Base-by-base conservation (phyloP, 30 jellyfish, hydroid and myxozoan species). In the Cassiopea xamachana region DNA sequence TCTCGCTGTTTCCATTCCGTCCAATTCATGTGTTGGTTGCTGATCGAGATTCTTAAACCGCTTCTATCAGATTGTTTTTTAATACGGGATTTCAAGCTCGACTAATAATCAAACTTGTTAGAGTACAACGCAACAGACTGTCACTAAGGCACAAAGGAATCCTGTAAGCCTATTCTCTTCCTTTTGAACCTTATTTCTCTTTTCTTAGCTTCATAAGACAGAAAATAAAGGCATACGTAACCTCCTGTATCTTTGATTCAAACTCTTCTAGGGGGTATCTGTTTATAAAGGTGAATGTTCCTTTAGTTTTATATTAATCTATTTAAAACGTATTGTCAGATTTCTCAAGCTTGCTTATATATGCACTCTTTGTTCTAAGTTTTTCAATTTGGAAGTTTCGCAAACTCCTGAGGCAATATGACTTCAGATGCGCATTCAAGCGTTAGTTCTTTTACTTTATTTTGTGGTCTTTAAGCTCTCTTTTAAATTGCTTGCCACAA, bases 71-170 rank as follows among this genome's bases (percentile, higher is more conserved):
- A 48, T n/a, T 78, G 87, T 78, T 78, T 78, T 27, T 84, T 84
- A 84, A 84, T 70, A 69, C 85, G 75, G 62, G 92, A 84, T 71
- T 69, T 84, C 77, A 19, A 60, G 92, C 79, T 71, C 75, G 92
- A 84, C 60, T 46, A 16, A 13, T 27, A 78, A 84, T 64, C n/a
- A 48, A 47, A 69, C 48, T 64, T 61, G 92, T 73, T 69, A 84
- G 77, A 14, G 92, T 84, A 70, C 84, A 69, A 84, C 92, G 92
- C 95, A 88, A 50, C 75, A 69, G 95, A 79, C 90, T 88, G 81
- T 69, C 90, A 88, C 95, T 88, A 88, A 88, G 92, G 48, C 92
- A 84, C 92, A 84, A 84, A 13, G 59, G 80, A 58, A 84, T 84
- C 47, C 60, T 60, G 12, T 84, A 84, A 84, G 84, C 92, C 75